phyloP scores from a whole-genome alignment of 2,113 vertebrate genomes.

The Micronycteris hirsuta region DNA sequence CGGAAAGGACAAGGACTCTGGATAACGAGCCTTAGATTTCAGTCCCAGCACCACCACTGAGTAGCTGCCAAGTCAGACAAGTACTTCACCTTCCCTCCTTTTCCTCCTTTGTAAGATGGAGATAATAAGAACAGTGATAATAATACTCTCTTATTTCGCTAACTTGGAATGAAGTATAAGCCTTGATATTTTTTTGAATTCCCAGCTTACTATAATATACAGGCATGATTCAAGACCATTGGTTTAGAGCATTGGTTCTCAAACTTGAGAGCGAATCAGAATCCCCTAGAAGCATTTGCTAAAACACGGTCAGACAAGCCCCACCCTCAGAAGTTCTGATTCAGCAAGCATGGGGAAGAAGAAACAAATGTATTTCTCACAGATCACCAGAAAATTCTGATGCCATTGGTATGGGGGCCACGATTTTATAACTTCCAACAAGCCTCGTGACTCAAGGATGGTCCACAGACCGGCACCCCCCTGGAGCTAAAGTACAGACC shows the following conservation, averaged over 20 bases:
- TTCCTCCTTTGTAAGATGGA: background rate
- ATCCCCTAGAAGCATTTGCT: background rate
- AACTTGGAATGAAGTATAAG: background rate
- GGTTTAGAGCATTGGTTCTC: background rate
- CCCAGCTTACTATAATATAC: background rate
- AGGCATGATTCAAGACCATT: background rate
- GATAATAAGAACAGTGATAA: background rate
- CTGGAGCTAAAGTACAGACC: background rate
- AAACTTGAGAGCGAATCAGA: background rate
- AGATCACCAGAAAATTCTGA: background rate
- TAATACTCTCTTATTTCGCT: background rate
- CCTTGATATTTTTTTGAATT: background rate
- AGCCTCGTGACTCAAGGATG: background rate
- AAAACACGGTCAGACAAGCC: background rate
- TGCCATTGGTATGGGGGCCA: background rate
- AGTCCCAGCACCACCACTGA: background rate
- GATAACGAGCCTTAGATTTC: background rate
- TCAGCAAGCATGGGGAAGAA: background rate
- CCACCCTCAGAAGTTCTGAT: background rate
- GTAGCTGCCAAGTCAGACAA: background rate
- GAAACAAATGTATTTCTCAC: background rate
- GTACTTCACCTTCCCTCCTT: background rate
- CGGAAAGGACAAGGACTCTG: background rate
- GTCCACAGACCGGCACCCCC: background rate
- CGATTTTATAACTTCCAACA: background rate